Conservation (phyloP, 2,113 vertebrate species). For the Leptodactylus fuscus region DNA sequence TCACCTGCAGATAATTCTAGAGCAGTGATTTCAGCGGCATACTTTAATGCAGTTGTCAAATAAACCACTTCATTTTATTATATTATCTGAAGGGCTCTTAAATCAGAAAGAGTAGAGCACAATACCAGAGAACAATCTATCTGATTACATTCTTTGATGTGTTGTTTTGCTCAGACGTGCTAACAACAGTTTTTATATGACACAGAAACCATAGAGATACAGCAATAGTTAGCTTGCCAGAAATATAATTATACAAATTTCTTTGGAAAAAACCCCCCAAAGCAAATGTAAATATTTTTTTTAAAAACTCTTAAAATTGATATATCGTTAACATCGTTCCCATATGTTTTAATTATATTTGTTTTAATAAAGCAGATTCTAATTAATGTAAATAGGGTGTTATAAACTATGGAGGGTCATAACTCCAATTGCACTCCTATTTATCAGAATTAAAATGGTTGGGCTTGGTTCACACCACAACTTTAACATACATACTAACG, state of each 20-base stretch:
- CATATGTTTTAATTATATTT: no score
- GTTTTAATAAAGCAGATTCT: no score
- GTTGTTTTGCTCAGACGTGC: conserved; percentile 50
- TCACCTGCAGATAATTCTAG: not conserved
- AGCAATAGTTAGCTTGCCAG: conserved; percentile 30
- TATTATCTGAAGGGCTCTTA: conserved; percentile 58
- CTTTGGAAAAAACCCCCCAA: not conserved
- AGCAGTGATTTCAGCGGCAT: conserved; percentile 23
- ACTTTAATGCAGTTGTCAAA: conserved; percentile 43
- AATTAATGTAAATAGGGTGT: no score
- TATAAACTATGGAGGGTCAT: no score
- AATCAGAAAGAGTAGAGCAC: conserved; percentile 49
- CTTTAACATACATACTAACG: no score
- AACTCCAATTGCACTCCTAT: no score
- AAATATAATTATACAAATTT: not conserved
- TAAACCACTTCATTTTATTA: not conserved
- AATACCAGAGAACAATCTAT: conserved; percentile 44
- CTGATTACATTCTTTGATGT: conserved; percentile 53
- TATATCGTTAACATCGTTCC: no score
- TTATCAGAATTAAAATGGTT: no score
- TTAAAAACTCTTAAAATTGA: no score
- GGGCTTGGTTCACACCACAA: no score
- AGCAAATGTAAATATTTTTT: no score
- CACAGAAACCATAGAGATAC: conserved; percentile 36
- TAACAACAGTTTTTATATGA: conserved; percentile 49